Evolutionary conservation across 2,797 vertebrate species (phyloP).

Genomic region (Oryzias dopingdopingensis): DNA sequence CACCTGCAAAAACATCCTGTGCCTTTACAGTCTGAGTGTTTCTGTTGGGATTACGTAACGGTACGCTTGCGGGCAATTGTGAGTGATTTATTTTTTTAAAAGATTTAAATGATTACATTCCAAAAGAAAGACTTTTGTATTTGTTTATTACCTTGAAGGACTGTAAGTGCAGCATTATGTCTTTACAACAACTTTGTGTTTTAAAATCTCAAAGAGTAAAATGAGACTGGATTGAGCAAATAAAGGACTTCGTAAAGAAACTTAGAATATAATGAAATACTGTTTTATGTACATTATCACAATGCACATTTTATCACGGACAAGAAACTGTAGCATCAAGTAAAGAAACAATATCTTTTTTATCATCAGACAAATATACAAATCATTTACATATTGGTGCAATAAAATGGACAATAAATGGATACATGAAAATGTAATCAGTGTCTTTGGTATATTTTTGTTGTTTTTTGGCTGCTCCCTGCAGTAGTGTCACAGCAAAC

Average conservation of each 20-base stretch:
- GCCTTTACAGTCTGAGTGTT: conserved; percentile 43
- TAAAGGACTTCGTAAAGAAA: conserved; percentile 45
- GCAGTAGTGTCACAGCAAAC: no score
- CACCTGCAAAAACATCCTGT: conserved; percentile 54
- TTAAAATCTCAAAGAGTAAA: conserved; percentile 47
- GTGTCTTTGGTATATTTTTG: neutral
- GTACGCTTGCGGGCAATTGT: conserved; percentile 44
- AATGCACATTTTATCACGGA: conserved; percentile 2
- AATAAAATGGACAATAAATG: conserved; percentile 46
- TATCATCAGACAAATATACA: conserved; percentile 20
- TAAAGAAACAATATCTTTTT: conserved; percentile 14
- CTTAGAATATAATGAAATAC: conserved; percentile 2
- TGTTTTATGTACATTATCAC: conserved; percentile 13
- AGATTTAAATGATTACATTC: conserved; percentile 20
- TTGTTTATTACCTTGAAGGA: conserved; percentile 37
- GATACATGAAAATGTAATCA: neutral
- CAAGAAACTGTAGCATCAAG: conserved; percentile 1
- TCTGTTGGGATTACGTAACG: conserved; percentile 49
- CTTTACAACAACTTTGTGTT: conserved; percentile 43
- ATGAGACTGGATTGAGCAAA: conserved; percentile 35
- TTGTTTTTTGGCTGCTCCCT: neutral
- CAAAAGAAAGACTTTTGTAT: conserved; percentile 37
- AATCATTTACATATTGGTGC: conserved; percentile 46
- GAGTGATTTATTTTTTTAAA: conserved; percentile 31
- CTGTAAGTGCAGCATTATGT: conserved; percentile 64